phyloP scores from a whole-genome alignment of 2,888 invertebrate species.

The Hypsopygia costalis region DNA sequence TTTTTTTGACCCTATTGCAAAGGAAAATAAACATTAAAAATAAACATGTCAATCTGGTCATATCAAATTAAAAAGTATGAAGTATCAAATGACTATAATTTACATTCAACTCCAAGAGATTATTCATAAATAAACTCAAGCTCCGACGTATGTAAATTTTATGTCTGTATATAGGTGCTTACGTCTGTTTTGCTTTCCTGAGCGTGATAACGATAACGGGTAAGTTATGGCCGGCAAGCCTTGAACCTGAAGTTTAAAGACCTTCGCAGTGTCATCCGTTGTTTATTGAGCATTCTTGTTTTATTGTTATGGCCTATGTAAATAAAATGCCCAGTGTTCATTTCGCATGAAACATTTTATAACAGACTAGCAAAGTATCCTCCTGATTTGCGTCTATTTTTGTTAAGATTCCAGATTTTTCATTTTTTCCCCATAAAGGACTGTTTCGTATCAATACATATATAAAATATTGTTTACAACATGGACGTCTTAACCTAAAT shows the following conservation, averaged over 20 bases:
- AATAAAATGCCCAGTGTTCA: not conserved
- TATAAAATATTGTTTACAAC: too few species aligned
- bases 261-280: conserved; percentile 49
- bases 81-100: too few species aligned
- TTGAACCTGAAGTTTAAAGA: conserved; percentile 67
- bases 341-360: not conserved
- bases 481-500: too few species aligned
- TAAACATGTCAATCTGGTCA: too few species aligned
- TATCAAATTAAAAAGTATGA: too few species aligned
- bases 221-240: conserved; percentile 55
- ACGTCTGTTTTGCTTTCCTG: conserved; percentile 25
- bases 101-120: not conserved
- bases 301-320: not conserved
- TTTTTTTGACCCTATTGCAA: too few species aligned
- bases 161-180: not conserved
- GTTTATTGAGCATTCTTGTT: conserved; percentile 40
- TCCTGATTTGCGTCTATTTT: too few species aligned
- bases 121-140: not conserved
- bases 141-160: not conserved
- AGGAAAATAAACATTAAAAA: too few species aligned
- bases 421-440: too few species aligned
- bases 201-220: conserved; percentile 52
- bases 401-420: too few species aligned
- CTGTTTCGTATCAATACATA: too few species aligned
- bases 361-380: not conserved